phyloP scores from a whole-genome alignment of 92 coral and sea anemone genomes.

The Porites evermanni region DNA sequence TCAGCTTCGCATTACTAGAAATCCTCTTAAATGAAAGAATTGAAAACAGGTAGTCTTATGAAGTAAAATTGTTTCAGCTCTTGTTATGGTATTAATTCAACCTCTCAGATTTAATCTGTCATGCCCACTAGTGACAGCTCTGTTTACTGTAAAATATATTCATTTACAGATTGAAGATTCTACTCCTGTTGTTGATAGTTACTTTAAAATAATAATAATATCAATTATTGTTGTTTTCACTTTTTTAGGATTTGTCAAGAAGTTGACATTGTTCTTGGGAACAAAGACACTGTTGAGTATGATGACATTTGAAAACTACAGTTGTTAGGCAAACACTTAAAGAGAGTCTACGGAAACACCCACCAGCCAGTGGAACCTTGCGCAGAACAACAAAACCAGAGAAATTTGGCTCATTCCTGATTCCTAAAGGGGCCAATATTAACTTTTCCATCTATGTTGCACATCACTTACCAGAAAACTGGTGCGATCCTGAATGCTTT shows the following conservation, averaged over 20 bases:
- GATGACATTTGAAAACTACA: constrained; percentile 74
- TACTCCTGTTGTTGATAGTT: too few species aligned
- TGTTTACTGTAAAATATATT: too few species aligned
- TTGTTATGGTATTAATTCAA: too few species aligned
- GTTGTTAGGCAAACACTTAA: constrained; percentile 76
- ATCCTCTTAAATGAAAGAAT: constrained; percentile 58
- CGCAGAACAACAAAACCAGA: constrained; percentile 47
- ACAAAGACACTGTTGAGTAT: constrained; percentile 59
- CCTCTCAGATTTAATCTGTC: too few species aligned
- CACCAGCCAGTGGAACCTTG: constrained; percentile 38
- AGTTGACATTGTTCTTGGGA: constrained; percentile 54
- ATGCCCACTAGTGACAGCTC: too few species aligned
- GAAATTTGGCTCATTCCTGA: constrained; percentile 60
- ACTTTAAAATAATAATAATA: too few species aligned
- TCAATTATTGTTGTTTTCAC: neutral
- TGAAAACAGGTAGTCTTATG: constrained; percentile 52
- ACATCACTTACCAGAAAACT: constrained; percentile 61
- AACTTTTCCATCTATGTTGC: constrained; percentile 17
- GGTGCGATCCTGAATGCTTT: constrained; percentile 73
- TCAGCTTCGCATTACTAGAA: constrained; percentile 72
- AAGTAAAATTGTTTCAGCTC: too few species aligned
- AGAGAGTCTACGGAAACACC: constrained; percentile 81
- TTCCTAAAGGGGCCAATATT: constrained; percentile 56
- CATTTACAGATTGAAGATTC: too few species aligned
- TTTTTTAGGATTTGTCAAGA: constrained; percentile 59